Evolutionary conservation across 2,888 invertebrate species (phyloP), one percentile per base, ranked within the genome.

Genomic region (Vanessa cardui): DNA sequence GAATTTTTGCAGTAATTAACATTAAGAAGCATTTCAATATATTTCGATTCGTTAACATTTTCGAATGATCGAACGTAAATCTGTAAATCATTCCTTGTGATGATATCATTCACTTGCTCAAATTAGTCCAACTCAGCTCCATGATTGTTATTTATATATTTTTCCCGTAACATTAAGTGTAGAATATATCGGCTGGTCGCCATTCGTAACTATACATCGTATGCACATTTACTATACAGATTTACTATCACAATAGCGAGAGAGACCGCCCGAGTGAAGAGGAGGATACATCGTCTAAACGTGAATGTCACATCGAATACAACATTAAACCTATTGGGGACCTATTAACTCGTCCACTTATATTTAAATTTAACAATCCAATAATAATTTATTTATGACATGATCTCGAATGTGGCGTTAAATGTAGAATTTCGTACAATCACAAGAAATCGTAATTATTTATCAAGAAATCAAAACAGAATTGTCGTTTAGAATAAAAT

Each of bases 221-320:
- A 70, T 72, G 62, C 67, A 69, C 70, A 70, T 62, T 63, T 64
- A 66, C 69, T 68, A 69, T 58, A 63, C 66, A 67, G 58, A 66
- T 52, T 65, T 65, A 69, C 62, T 50, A 70, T 79, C 50, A 80
- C 81, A 83, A 80, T 74, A 76, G 74, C 73, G 73, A 78, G 80
- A 87, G 87, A 86, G 86, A 87, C 84, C 87, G 87, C 85, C 83
- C 85, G 80, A 87, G 86, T 84, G 68, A 70, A 74, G 79, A 80
- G 84, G 83, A 84, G 82, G 85, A 87, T 84, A 90, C 90, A 90
- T 83, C 87, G 86, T 90, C 86, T 87, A 85, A 83, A 82, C 81
- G 84, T 87, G 85, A 86, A 68, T 88, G 88, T 88, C 85, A 89
- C 90, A 90, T 86, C 87, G 82, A 89, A 84, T 88, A 86, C 83